Conservation (phyloP, 2,113 vertebrate species). For the Tragelaphus scriptus region DNA sequence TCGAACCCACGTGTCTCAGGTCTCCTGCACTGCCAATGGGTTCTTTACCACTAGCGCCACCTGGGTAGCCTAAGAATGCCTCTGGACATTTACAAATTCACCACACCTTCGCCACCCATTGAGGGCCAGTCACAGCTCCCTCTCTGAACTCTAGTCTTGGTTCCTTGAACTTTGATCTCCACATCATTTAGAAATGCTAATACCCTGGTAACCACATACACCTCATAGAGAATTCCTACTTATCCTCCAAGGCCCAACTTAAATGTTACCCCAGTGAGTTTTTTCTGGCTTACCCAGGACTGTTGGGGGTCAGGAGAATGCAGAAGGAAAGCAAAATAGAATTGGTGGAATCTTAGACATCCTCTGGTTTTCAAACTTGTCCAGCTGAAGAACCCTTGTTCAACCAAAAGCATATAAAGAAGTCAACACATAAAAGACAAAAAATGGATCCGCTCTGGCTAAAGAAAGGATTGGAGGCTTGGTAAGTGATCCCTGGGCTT, state of each 20-base stretch:
- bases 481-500: background rate
- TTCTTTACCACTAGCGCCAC: background rate
- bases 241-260: background rate
- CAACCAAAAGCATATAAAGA: background rate
- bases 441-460: background rate
- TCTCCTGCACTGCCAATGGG: fast-evolving
- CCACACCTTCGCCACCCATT: background rate
- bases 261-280: background rate
- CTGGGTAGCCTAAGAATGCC: background rate
- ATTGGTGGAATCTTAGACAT: background rate
- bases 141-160: background rate
- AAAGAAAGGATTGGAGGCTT: background rate
- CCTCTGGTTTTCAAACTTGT: background rate
- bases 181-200: background rate
- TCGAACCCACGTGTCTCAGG: fast-evolving
- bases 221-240: background rate
- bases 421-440: background rate
- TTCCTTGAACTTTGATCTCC: background rate
- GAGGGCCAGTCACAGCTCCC: background rate
- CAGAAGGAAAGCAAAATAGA: background rate
- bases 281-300: background rate
- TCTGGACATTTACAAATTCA: background rate
- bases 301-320: background rate
- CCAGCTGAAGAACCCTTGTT: background rate
- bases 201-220: background rate